Percentiles rank a stretch among this genome's conserved stretches.
Evolutionary conservation across 1,140 invertebrate genomes (phyloP).

Genomic region (Aethina tumida): DNA sequence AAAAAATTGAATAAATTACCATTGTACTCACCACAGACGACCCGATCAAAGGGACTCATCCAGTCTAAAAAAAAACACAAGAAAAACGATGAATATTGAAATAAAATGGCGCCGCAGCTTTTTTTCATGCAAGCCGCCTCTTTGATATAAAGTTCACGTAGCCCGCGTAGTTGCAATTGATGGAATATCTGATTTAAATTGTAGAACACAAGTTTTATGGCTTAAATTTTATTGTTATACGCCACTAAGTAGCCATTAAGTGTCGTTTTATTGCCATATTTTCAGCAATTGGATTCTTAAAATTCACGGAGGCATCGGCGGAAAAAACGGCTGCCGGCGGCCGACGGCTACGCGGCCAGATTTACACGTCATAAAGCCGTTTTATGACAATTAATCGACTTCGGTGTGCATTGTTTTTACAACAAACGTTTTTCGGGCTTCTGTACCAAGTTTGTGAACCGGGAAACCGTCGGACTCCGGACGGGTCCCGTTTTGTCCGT

Average conservation of each 20-base stretch:
- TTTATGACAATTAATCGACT: too few relatives aligned
- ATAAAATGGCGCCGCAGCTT: not conserved
- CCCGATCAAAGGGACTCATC: constrained; percentile 85
- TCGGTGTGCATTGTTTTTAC: too few relatives aligned
- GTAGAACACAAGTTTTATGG: constrained; percentile 24
- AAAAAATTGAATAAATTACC: constrained; percentile 44
- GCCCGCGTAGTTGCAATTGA: not conserved
- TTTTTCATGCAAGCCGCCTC: not conserved
- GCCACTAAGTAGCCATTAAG: constrained; percentile 32
- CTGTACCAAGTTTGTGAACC: too few relatives aligned
- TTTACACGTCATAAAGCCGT: too few relatives aligned
- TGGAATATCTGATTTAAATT: constrained; percentile 7
- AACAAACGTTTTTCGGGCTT: too few relatives aligned
- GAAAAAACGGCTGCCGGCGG: constrained; percentile 6
- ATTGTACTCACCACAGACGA: constrained; percentile 82
- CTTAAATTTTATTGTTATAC: constrained; percentile 32
- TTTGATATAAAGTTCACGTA: not conserved
- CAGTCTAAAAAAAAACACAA: constrained; percentile 60
- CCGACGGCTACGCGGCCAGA: constrained; percentile 10
- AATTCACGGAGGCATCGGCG: constrained; percentile 6
- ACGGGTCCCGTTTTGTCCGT: too few relatives aligned
- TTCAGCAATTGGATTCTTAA: constrained; percentile 12
- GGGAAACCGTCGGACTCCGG: too few relatives aligned
- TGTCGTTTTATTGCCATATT: constrained; percentile 26
- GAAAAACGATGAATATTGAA: constrained; percentile 3